Base-by-base conservation (phyloP, 2,797 vertebrate genomes). In the Chloroceryle amazona region DNA sequence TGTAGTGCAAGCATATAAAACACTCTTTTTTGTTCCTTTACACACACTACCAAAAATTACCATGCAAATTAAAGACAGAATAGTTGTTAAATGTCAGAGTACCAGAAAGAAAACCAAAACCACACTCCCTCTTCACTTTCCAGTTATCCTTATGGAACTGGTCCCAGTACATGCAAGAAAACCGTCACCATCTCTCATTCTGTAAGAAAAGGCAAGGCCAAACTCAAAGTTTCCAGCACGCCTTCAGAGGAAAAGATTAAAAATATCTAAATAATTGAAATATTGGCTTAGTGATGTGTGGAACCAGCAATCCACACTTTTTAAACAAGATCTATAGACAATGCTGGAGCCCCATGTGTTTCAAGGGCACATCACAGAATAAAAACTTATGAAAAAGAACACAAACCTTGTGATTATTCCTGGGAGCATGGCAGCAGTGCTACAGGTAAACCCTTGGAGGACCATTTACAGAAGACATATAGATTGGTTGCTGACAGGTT, bases 341-440 rank as follows among this genome's bases (percentile, higher is more conserved):
- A 47, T 0, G 1, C 28, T 70, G 55, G 19, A 4, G 1, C 63
- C 51, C 73, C 9, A 2, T 3, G 52, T 33, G 25, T 80, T 92
- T 93, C 74, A 87, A 76, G 22, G 37, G 44, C 65, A 91, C 19
- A 80, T 68, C 66, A 82, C 28, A 46, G 63, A 94, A 89, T 22
- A 94, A 86, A 96, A 92, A 96, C 71, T 96, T 79, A 96, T 0
- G 5, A 92, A 97, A 94, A 93, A 13, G 6, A 90, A 89, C 83
- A 96, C 96, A 96, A 97, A 97, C 96, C 96, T 97, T 93, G 96
- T 97, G 81, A 97, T 97, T 95, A 97, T 97, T 97, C 96, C 96
- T 73, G 96, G 96, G 93, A 97, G 95, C 96, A 97, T 97, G 96
- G 92, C 96, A 96, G 96, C 96, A 96, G 88, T 95, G 96, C 96